A percentile compares a stretch with the other conserved stretches of the same genome.
Conservation (phyloP, 1,140 invertebrate species). For the Drosophila melanogaster region DNA sequence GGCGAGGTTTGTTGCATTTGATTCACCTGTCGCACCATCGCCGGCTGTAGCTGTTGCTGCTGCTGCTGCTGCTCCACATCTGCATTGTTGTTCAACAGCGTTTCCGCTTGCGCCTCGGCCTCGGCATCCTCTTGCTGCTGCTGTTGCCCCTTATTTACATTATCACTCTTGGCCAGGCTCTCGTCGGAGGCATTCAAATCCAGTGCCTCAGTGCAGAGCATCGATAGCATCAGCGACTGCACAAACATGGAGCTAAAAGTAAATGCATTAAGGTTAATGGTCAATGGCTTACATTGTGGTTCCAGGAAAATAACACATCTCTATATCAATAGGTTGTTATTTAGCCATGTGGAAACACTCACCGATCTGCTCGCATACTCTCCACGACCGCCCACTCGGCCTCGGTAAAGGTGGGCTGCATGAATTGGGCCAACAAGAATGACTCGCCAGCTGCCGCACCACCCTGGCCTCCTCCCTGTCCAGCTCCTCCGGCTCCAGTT, state of each 20-base stretch:
- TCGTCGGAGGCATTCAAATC: constrained; percentile 58
- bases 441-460: constrained; percentile 55
- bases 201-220: constrained; percentile 68
- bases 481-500: constrained; percentile 30
- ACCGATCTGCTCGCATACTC: constrained; percentile 80
- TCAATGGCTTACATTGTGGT: background rate
- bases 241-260: constrained; percentile 76
- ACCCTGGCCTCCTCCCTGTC: constrained; percentile 49
- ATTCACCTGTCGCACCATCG: constrained; percentile 76
- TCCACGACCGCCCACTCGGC: constrained; percentile 78
- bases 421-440: constrained; percentile 80
- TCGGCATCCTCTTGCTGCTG: constrained; percentile 54
- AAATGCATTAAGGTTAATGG: background rate
- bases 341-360: constrained; percentile 1
- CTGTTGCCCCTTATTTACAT: constrained; percentile 83
- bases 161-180: constrained; percentile 79
- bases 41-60: constrained; percentile 46
- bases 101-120: constrained; percentile 72
- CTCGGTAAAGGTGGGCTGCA: constrained; percentile 80
- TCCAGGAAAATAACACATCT: background rate
- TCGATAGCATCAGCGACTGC: constrained; percentile 74
- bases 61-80: constrained; percentile 69
- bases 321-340: too few relatives aligned
- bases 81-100: constrained; percentile 79
- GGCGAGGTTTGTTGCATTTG: constrained; percentile 84